These are phyloP conservation scores for Spheniscus mendiculus DNA, from an alignment of 2,113 vertebrate genomes.

Conservation along the genomic window DNA sequence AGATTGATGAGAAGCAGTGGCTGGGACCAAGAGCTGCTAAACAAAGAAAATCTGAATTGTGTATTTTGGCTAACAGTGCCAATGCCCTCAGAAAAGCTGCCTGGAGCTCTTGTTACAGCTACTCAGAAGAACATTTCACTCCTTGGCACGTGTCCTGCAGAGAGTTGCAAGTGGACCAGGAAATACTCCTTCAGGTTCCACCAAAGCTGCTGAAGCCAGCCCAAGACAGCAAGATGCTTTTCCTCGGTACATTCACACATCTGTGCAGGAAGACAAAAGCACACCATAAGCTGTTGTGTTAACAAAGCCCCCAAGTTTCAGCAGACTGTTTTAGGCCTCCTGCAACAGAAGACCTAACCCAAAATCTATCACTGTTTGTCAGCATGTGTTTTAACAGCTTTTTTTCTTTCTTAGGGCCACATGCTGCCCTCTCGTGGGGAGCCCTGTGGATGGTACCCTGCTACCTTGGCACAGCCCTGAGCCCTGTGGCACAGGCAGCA, in stretches of 20 bases:
- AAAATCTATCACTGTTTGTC: rapidly evolving
- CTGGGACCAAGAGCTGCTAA: not conserved
- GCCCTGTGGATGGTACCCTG: rapidly evolving
- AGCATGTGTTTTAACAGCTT: not conserved
- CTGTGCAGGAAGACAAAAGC: not conserved
- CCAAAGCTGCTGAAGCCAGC: not conserved
- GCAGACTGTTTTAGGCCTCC: rapidly evolving
- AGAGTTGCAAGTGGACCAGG: not conserved
- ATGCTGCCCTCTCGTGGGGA: conserved; percentile 24
- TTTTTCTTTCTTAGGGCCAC: not conserved
- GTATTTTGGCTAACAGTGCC: not conserved
- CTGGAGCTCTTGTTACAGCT: not conserved
- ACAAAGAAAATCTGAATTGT: not conserved
- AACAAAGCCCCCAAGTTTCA: rapidly evolving
- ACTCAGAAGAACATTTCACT: not conserved
- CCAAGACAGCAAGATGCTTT: not conserved
- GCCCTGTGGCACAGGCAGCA: rapidly evolving
- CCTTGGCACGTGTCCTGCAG: not conserved
- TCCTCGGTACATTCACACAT: not conserved
- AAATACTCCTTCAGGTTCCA: not conserved
- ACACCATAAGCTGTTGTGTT: not conserved
- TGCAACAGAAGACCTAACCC: not conserved
- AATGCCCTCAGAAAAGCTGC: not conserved
- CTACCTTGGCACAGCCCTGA: not conserved
- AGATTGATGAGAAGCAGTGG: not conserved